Evolutionary conservation across 2,888 invertebrate genomes (phyloP), one percentile per base, ranked within the genome.

Genomic region (Drosophila pseudotalamancana): DNA sequence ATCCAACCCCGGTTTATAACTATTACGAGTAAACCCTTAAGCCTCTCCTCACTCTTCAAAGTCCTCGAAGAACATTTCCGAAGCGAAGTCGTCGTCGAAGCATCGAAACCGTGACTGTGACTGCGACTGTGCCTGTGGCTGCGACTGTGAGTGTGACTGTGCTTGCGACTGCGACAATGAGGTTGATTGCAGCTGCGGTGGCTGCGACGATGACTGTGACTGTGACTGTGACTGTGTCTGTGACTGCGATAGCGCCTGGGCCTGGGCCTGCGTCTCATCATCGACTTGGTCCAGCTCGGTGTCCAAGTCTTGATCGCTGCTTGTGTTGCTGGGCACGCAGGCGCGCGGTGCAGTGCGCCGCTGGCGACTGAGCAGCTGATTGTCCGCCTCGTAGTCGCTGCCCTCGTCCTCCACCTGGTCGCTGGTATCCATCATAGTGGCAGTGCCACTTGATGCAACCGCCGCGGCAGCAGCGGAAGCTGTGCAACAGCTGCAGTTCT

Each of bases 21-120:
- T 1, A 19, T 27, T 27, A n/a, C n/a, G 27, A 27, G 27, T 11
- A 9, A 27, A 27, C 11, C 27, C 27, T 11, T 11, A 3, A 27
- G 6, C 31, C 6, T 6, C 1, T 55, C 18, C 1, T 51, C 29
- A 72, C 6, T 72, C 76, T 1, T 60, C 77, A 6, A 45, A 50
- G 3, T 61, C 49, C 19, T 77, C 73, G 18, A 67, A 73, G n/a
- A 43, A 67, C 40, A 73, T 39, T 3, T 78, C 59, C 4, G 60
- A 64, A 18, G 73, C 48, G 16, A 82, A 87, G 23, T 82, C 72
- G 21, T 81, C 82, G 8, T 65, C 64, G 14, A 84, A 64, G 27
- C 51, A 46, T n/a, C 64, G 72, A 59, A 12, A 77, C 3, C 57
- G 54, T 1, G 6, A 1, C 37, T 48, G 50, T 8, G 31, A 0